Base-by-base conservation (phyloP, 1,140 invertebrate species). In the Drepana arcuata region DNA sequence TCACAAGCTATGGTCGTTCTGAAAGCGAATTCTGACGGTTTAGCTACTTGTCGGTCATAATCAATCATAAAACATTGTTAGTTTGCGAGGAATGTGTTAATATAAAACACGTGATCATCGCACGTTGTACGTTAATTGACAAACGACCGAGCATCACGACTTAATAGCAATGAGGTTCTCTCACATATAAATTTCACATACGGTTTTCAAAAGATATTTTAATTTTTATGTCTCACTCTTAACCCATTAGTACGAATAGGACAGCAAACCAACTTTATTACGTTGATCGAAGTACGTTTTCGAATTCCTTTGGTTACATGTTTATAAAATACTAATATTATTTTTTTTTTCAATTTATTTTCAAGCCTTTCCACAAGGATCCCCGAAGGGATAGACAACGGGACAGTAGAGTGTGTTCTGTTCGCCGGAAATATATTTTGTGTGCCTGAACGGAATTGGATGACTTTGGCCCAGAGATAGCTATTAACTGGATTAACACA, bases 101-200 rank as follows among this genome's bases (percentile, higher is more conserved):
- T 29, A 13, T 16, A 30, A 24, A 24, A 30, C 32, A 24, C 26
- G 33, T 30, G 27, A 35, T 10, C 7, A 14, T 7, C 16, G 12
- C 26, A 26, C 38, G 14, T 23, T 41, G 32, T 23, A 29, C 18
- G 18, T 21, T 21, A 9, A 9, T 21, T 21, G 18, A 21, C 18
- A 21, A 21, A 21, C 4, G 4, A 21, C 18, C 4, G 18, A 5
- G 4, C 9, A 4, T 5, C 9, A 5, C 18, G 9, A 21, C 9
- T 21, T 5, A 21, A 9, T 4, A 4, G 18, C 9, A 21, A n/a
- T n/a, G n/a, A n/a, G 18, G 18, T 21, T 21, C 4, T 9, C 9
- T 5, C 4, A 9, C 18, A 21, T 5, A 5, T 4, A 21, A 9
- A 4, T 21, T 5, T 5, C 4, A 21, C 18, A 4, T 21, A 21